Evolutionary conservation across 1,140 invertebrate species (phyloP).

Genomic region (Bemisia tabaci): DNA sequence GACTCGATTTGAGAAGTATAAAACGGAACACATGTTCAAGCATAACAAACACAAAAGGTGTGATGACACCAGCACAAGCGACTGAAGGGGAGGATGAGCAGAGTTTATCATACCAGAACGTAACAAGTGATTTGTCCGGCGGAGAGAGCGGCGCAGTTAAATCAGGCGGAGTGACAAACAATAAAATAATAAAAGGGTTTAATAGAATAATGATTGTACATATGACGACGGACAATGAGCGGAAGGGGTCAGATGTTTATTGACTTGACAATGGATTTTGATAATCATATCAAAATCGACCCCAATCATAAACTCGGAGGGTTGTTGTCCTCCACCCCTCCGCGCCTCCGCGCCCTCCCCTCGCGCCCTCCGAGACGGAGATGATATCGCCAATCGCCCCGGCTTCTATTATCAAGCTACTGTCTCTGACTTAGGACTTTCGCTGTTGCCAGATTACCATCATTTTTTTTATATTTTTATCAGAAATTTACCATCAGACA

Average conservation of each 20-base stretch:
- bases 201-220: not conserved
- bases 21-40: no score
- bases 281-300: not conserved
- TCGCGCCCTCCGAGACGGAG: not conserved
- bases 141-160: no score
- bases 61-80: no score
- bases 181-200: not conserved
- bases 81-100: no score
- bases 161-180: not conserved
- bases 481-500: no score
- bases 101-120: not conserved
- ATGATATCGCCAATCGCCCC: not conserved
- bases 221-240: not conserved
- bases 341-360: not conserved
- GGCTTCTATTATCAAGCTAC: no score
- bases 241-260: not conserved
- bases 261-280: not conserved
- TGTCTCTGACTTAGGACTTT: no score
- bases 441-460: no score
- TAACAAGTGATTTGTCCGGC: not conserved
- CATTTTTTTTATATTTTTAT: no score
- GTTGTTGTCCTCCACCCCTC: not conserved
- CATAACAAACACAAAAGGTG: no score
- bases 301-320: not conserved
- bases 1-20: no score